Evolutionary conservation across 2,888 invertebrate species (phyloP).

Genomic region (Leuctra nigra): DNA sequence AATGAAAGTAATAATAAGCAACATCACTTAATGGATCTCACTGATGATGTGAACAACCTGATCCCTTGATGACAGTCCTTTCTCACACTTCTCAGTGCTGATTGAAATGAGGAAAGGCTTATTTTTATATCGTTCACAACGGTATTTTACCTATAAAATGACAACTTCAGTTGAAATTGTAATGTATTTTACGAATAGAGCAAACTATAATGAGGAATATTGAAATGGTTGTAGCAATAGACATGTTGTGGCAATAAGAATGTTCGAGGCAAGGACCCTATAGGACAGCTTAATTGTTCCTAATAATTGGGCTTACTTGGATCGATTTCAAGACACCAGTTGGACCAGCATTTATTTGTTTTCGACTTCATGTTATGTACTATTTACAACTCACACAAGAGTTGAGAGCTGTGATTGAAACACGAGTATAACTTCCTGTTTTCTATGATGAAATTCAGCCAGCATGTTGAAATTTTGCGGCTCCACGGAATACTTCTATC

Average conservation of each 20-base stretch:
- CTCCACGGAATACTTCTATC: not conserved
- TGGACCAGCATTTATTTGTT: too few species aligned
- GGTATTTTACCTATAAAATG: not conserved
- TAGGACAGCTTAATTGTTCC: too few species aligned
- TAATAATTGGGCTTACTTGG: too few species aligned
- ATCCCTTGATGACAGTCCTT: slow-evolving; percentile 23
- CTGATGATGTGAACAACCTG: slow-evolving; percentile 18
- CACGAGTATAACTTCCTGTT: not conserved
- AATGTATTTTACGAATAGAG: not conserved
- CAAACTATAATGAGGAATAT: not conserved
- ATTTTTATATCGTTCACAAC: slow-evolving; percentile 27
- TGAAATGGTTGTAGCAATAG: slow-evolving; percentile 2
- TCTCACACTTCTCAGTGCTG: slow-evolving; percentile 13
- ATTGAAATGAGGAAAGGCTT: slow-evolving; percentile 22
- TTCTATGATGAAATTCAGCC: not conserved
- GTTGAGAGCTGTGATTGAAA: slow-evolving; percentile 14
- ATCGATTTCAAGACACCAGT: too few species aligned
- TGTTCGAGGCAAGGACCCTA: not conserved
- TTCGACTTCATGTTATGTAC: too few species aligned
- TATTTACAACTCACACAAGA: not conserved
- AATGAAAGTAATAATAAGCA: too few species aligned
- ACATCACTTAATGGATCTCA: slow-evolving; percentile 20
- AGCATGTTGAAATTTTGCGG: not conserved
- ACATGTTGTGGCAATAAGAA: not conserved
- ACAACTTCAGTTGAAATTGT: not conserved